phyloP scores from a whole-genome alignment of 2,797 vertebrate genomes.

The Rhynchonycteris naso region DNA sequence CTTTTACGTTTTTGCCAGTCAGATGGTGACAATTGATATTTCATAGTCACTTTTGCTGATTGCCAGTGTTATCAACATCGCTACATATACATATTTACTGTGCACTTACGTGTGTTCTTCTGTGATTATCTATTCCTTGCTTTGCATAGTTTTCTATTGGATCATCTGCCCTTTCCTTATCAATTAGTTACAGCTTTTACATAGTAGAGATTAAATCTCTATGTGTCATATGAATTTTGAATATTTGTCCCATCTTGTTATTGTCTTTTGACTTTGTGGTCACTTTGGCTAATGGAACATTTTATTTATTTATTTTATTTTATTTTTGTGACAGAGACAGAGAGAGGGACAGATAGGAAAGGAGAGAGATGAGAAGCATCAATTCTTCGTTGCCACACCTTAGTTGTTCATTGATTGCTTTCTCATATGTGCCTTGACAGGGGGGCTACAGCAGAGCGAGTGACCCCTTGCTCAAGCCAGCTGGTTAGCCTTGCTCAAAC shows the following conservation, averaged over 20 bases:
- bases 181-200: background rate
- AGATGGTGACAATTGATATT: background rate
- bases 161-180: background rate
- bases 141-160: background rate
- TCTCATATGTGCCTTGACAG: too few species aligned
- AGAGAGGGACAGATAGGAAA: too few species aligned
- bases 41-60: background rate
- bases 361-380: too few species aligned
- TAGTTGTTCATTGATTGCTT: too few species aligned
- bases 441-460: too few species aligned
- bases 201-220: background rate
- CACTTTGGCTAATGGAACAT: conserved; percentile 15
- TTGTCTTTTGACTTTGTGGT: conserved; percentile 21
- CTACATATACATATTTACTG: background rate
- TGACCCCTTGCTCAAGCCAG: too few species aligned
- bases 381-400: too few species aligned
- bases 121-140: background rate
- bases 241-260: background rate
- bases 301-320: background rate
- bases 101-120: background rate
- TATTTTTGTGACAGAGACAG: too few species aligned
- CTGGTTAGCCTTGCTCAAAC: too few species aligned
- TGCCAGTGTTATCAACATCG: background rate
- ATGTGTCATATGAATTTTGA: background rate
- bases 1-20: background rate